Evolutionary conservation across 2,113 vertebrate genomes (phyloP).

Genomic region (Oxygymnocypris stewartii): DNA sequence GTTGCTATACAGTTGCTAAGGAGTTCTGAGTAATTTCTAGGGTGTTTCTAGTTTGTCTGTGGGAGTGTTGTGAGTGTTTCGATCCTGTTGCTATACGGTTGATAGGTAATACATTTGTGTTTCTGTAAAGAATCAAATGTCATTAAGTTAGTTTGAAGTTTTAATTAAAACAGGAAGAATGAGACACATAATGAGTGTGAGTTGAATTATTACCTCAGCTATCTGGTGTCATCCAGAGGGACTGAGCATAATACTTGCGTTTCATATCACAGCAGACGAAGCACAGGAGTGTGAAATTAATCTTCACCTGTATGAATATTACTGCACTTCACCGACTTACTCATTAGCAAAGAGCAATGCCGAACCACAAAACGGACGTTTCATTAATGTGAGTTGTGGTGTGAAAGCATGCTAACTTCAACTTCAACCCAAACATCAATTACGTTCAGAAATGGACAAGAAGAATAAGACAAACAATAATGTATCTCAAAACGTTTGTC

Average conservation of each 20-base stretch:
- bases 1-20: neutral
- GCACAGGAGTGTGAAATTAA: slow-evolving; percentile 5
- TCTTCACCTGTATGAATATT: neutral
- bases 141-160: slow-evolving; percentile 15
- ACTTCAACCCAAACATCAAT: neutral
- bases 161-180: slow-evolving; percentile 28
- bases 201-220: slow-evolving; percentile 40
- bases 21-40: neutral
- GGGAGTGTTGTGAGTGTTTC: neutral
- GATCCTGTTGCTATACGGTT: neutral
- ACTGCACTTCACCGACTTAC: neutral
- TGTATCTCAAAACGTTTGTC: neutral
- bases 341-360: neutral
- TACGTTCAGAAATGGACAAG: neutral
- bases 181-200: neutral
- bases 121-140: neutral
- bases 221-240: slow-evolving; percentile 16
- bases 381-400: neutral
- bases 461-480: neutral
- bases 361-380: neutral
- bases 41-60: neutral
- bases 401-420: neutral
- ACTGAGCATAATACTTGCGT: neutral
- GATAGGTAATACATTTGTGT: neutral
- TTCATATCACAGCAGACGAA: neutral